Conservation (phyloP, 2,797 vertebrate genomes). For the Scyliorhinus canicula region DNA sequence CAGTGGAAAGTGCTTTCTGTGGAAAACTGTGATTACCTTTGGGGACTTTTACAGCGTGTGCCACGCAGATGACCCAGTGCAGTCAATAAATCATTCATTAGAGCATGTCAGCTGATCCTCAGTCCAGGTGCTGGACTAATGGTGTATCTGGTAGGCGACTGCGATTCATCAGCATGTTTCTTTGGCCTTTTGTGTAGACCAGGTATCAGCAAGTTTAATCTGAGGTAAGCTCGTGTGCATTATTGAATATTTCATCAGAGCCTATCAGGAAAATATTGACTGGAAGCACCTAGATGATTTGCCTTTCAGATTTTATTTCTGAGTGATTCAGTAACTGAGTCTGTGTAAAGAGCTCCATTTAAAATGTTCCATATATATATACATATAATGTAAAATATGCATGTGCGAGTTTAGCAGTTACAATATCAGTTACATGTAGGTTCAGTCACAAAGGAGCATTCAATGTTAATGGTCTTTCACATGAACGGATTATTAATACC, state of each 20-base stretch:
- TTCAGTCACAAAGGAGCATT: not conserved
- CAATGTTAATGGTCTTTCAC: not conserved
- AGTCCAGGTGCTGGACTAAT: not conserved
- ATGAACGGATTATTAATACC: not conserved
- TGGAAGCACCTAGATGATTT: not conserved
- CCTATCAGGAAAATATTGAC: not conserved
- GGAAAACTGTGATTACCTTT: not conserved
- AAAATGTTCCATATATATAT: not conserved
- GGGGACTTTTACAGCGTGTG: not conserved
- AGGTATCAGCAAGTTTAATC: not conserved
- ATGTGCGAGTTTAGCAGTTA: not conserved
- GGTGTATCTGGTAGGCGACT: not conserved
- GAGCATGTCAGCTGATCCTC: not conserved
- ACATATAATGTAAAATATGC: not conserved
- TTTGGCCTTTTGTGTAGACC: not conserved
- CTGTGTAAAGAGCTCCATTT: not conserved
- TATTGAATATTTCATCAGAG: conserved; percentile 9
- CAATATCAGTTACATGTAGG: not conserved
- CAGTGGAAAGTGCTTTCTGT: not conserved
- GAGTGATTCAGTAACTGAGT: not conserved
- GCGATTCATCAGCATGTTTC: not conserved
- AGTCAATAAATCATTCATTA: not conserved
- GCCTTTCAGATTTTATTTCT: not conserved
- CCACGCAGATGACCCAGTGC: not conserved
- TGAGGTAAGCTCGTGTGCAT: not conserved